Evolutionary conservation across 2,888 invertebrate genomes (phyloP).

Genomic region (Cataglyphis cursor): DNA sequence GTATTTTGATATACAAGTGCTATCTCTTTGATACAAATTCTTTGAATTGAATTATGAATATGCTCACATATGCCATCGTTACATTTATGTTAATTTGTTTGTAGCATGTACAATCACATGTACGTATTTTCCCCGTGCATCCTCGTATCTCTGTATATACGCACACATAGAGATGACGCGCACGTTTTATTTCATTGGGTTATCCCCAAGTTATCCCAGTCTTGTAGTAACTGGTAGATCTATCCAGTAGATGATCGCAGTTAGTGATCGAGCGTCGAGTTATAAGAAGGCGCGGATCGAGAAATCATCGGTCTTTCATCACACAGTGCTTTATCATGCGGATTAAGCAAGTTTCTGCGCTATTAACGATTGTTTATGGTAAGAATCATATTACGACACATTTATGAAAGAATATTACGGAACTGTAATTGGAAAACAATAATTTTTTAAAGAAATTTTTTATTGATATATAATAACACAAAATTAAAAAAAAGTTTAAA

Average conservation of each 20-base stretch:
- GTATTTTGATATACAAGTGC: background rate
- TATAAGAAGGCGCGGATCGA: slow-evolving; percentile 4
- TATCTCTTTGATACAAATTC: background rate
- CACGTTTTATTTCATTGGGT: slow-evolving; percentile 53
- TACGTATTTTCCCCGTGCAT: background rate
- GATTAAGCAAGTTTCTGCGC: slow-evolving; percentile 21
- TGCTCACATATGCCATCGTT: background rate
- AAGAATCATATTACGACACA: slow-evolving; percentile 48
- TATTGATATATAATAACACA: background rate
- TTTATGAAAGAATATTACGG: background rate
- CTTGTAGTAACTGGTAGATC: slow-evolving; percentile 2
- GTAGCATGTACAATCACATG: slow-evolving; percentile 39
- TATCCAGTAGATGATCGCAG: slow-evolving; percentile 43
- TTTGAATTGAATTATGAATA: background rate
- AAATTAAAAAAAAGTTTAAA: background rate
- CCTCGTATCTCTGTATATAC: background rate
- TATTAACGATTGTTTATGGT: slow-evolving; percentile 55
- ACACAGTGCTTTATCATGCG: slow-evolving; percentile 53
- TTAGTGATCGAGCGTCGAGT: background rate
- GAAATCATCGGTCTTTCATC: background rate
- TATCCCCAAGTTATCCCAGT: slow-evolving; percentile 72
- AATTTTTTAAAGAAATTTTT: slow-evolving; percentile 3
- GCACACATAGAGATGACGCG: slow-evolving; percentile 22
- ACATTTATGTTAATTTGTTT: background rate
- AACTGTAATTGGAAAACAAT: background rate